A percentile compares a stretch with the other conserved stretches of the same genome.
Evolutionary conservation across 2,888 invertebrate genomes (phyloP).

Genomic region (Eledone cirrhosa): DNA sequence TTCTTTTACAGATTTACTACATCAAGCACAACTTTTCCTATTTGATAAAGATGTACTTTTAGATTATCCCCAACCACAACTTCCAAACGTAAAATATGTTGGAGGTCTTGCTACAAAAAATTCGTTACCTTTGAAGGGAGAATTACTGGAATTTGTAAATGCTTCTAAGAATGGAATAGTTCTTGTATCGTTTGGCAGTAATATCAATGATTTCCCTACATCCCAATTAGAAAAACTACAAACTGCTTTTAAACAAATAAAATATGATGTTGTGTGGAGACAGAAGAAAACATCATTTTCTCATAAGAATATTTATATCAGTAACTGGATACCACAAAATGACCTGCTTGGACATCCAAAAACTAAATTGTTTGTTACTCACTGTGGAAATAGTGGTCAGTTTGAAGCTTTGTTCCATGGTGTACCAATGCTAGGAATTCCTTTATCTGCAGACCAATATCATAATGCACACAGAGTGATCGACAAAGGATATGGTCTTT

Average conservation of each 20-base stretch:
- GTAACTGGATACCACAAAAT: too few species aligned
- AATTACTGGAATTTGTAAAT: slow-evolving; percentile 34
- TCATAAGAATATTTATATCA: slow-evolving; percentile 25
- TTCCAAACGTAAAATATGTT: slow-evolving; percentile 35
- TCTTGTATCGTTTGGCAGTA: slow-evolving; percentile 38
- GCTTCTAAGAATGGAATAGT: slow-evolving; percentile 34
- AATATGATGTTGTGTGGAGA: too few species aligned
- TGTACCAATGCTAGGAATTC: too few species aligned
- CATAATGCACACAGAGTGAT: slow-evolving; percentile 31
- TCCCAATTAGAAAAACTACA: slow-evolving; percentile 32
- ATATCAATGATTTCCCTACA: slow-evolving; percentile 31
- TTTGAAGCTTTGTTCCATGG: too few species aligned
- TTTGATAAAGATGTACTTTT: slow-evolving; percentile 33
- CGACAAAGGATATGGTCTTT: not conserved
- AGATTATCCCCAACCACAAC: slow-evolving; percentile 32
- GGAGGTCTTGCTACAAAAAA: slow-evolving; percentile 37
- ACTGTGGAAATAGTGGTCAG: too few species aligned
- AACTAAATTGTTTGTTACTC: too few species aligned
- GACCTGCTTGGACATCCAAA: too few species aligned
- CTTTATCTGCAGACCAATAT: slow-evolving; percentile 39
- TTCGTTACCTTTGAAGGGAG: slow-evolving; percentile 30
- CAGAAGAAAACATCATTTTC: too few species aligned
- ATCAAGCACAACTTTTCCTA: slow-evolving; percentile 36
- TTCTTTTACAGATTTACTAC: slow-evolving; percentile 23
- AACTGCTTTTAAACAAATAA: too few species aligned